Conservation (phyloP, 2,888 invertebrate genomes). For the Conops quadrifasciatus region DNA sequence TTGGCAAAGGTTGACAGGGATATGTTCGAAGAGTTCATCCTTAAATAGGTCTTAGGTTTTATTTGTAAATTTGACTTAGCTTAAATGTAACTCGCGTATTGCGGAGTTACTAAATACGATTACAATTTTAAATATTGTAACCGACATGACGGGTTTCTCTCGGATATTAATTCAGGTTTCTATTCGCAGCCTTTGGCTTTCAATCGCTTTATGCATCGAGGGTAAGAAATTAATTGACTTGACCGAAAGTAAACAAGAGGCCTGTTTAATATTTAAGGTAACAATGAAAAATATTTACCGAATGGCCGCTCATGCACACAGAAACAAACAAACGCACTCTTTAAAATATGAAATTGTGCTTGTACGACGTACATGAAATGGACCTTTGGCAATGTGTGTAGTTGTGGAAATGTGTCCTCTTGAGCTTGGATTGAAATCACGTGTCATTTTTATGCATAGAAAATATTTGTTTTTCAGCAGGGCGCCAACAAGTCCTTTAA, state of each 20-base stretch:
- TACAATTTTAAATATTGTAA: too few species aligned
- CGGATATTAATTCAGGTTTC: background rate
- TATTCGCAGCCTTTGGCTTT: background rate
- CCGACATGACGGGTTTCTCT: background rate
- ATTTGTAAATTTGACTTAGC: too few species aligned
- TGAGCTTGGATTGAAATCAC: constrained; percentile 25
- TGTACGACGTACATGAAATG: too few species aligned
- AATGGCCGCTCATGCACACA: constrained; percentile 10
- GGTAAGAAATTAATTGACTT: constrained; percentile 38
- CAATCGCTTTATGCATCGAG: constrained; percentile 4
- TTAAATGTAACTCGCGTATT: too few species aligned
- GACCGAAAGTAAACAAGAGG: constrained; percentile 39
- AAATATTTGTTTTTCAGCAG: background rate
- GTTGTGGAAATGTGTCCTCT: background rate
- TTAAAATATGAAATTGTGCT: constrained; percentile 2
- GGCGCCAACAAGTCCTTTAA: constrained; percentile 27
- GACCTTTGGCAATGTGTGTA: too few species aligned
- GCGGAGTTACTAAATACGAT: too few species aligned
- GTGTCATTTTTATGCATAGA: constrained; percentile 38
- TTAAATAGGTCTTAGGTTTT: too few species aligned
- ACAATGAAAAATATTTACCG: constrained; percentile 21
- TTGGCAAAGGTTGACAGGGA: too few species aligned
- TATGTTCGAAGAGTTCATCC: too few species aligned
- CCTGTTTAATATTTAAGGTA: constrained; percentile 20
- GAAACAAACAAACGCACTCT: constrained; percentile 22